Percentiles rank a stretch among this genome's conserved stretches.
phyloP scores from a whole-genome alignment of 2,797 vertebrate species.

The Rhabdomys pumilio region DNA sequence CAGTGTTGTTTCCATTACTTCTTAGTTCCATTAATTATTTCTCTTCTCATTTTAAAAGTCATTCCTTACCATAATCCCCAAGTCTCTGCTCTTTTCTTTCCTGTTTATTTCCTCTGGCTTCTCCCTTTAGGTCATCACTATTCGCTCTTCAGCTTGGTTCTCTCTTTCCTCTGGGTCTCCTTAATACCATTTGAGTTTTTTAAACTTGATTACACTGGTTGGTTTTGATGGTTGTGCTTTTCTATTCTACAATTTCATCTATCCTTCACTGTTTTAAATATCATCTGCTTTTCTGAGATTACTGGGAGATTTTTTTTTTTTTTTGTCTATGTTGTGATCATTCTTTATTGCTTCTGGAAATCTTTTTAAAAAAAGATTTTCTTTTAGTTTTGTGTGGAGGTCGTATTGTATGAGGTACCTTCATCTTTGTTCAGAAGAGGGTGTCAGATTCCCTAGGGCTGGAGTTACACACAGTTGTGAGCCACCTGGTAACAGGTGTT shows the following conservation, averaged over 20 bases:
- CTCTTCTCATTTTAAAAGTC: not conserved
- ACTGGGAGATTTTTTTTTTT: not conserved
- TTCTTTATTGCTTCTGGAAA: conserved; percentile 4
- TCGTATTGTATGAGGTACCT: too few species aligned
- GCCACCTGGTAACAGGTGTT: not conserved
- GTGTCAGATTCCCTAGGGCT: not conserved
- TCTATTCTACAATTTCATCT: conserved; percentile 27
- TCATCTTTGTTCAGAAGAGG: not conserved
- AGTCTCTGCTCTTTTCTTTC: not conserved
- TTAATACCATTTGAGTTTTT: not conserved
- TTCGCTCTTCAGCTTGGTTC: not conserved
- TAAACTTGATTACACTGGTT: not conserved
- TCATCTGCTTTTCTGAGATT: not conserved
- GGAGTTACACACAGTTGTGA: not conserved
- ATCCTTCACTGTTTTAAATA: not conserved
- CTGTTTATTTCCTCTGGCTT: not conserved
- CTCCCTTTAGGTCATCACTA: not conserved
- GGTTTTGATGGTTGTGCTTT: conserved; percentile 6
- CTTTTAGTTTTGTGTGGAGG: not conserved
- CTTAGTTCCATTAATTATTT: not conserved
- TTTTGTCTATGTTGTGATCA: not conserved
- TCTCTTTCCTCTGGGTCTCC: not conserved
- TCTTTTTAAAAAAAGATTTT: not conserved
- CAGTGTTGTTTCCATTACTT: conserved; percentile 9
- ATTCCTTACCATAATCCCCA: not conserved